Conservation (phyloP, 2,888 invertebrate genomes). For the Leptinotarsa tumamoca region DNA sequence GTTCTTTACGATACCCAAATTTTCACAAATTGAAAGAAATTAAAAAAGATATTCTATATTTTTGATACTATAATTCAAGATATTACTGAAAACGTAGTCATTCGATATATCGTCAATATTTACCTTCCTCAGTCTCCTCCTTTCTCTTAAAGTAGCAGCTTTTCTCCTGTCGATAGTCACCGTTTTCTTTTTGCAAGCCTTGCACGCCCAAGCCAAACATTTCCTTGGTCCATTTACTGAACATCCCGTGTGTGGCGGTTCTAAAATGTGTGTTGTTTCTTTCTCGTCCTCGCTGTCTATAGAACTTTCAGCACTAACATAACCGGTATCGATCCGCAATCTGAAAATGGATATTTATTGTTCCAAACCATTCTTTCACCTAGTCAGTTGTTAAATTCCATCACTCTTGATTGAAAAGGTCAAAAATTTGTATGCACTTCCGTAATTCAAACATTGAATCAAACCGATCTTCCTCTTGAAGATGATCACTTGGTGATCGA, state of each 20-base stretch:
- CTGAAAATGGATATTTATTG: constrained; percentile 36
- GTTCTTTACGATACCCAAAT: background rate
- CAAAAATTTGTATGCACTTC: too few relatives aligned
- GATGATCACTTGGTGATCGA: too few relatives aligned
- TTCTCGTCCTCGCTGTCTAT: constrained; percentile 63
- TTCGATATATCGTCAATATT: constrained; percentile 22
- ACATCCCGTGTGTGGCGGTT: constrained; percentile 61
- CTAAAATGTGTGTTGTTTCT: constrained; percentile 63
- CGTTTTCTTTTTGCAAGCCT: constrained; percentile 96
- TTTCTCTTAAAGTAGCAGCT: constrained; percentile 95
- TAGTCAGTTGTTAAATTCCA: too few relatives aligned
- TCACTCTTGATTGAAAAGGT: too few relatives aligned
- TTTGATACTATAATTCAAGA: too few relatives aligned
- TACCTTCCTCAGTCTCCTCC: constrained; percentile 93
- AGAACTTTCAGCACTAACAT: constrained; percentile 62
- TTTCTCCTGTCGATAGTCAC: constrained; percentile 95
- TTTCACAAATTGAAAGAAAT: too few relatives aligned
- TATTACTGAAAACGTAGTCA: too few relatives aligned
- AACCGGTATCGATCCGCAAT: constrained; percentile 58
- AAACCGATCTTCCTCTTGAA: too few relatives aligned
- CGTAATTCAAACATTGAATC: too few relatives aligned
- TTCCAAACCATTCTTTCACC: too few relatives aligned
- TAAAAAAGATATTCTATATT: too few relatives aligned
- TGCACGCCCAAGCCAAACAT: constrained; percentile 96
- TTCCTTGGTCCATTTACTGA: constrained; percentile 70